A percentile compares a stretch with the other conserved stretches of the same genome.
Conservation (phyloP, 1,140 invertebrate species). For the Drosophila mayri region DNA sequence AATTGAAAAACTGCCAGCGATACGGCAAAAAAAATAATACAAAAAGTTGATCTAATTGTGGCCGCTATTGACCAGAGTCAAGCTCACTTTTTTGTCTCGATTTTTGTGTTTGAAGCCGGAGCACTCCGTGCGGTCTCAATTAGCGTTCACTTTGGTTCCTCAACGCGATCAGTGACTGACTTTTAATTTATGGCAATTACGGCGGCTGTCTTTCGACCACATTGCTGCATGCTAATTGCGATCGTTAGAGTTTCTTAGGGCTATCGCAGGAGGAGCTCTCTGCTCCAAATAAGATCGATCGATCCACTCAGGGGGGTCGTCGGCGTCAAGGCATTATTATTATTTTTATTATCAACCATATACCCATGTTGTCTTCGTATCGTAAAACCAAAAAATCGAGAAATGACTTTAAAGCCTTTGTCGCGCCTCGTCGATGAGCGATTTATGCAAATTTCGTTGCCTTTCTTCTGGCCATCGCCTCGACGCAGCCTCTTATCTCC, state of each 20-base stretch:
- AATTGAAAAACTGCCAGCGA: conserved; percentile 37
- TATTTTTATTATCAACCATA: conserved; percentile 25
- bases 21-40: conserved; percentile 13
- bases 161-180: conserved; percentile 34
- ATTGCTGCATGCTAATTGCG: conserved; percentile 70
- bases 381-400: conserved; percentile 40
- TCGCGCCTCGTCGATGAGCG: conserved; percentile 38
- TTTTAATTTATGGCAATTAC: conserved; percentile 79
- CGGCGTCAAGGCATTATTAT: conserved; percentile 29
- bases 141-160: conserved; percentile 44
- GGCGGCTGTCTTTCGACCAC: conserved; percentile 56
- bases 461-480: conserved; percentile 35
- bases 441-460: conserved; percentile 66
- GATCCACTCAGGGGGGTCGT: conserved; percentile 49
- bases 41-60: conserved; percentile 67
- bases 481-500: conserved; percentile 25
- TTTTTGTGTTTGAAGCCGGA: conserved; percentile 4
- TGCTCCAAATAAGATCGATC: conserved; percentile 59
- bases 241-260: conserved; percentile 44
- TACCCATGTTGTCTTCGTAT: conserved; percentile 29
- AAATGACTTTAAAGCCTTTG: conserved; percentile 35
- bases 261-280: conserved; percentile 10
- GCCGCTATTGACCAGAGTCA: conserved; percentile 34
- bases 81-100: conserved; percentile 21
- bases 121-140: conserved; percentile 64